phyloP scores from a whole-genome alignment of 2,113 vertebrate species.

The Grallaria varia region DNA sequence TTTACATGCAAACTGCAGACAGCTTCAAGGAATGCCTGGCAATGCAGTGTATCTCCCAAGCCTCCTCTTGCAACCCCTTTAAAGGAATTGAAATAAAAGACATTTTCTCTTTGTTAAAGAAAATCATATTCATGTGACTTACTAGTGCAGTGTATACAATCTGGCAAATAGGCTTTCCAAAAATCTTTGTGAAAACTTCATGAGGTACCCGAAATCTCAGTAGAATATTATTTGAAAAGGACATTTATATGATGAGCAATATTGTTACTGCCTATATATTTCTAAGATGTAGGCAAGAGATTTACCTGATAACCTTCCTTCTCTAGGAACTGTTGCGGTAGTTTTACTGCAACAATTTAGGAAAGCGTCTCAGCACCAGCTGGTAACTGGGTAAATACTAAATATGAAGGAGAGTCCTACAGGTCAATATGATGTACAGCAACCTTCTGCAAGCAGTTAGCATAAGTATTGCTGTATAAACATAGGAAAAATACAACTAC shows the following conservation, averaged over 20 bases:
- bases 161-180: background rate
- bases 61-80: background rate
- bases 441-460: background rate
- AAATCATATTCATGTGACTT: background rate
- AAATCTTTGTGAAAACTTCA: background rate
- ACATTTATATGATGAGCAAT: background rate
- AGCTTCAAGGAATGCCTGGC: background rate
- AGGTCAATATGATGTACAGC: background rate
- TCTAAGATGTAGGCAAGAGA: background rate
- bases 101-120: background rate
- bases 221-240: background rate
- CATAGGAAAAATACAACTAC: background rate
- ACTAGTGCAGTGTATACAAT: background rate
- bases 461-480: background rate
- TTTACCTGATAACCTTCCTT: background rate
- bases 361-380: background rate
- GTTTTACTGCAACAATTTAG: background rate
- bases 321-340: background rate
- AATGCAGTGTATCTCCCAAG: background rate
- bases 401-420: background rate
- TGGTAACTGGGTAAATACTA: constrained; percentile 7
- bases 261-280: background rate
- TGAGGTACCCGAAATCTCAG: background rate
- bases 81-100: background rate
- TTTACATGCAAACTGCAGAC: background rate